These are phyloP conservation scores for Semicossyphus pulcher DNA, from an alignment of 2,113 vertebrate species.

Conservation along the genomic window DNA sequence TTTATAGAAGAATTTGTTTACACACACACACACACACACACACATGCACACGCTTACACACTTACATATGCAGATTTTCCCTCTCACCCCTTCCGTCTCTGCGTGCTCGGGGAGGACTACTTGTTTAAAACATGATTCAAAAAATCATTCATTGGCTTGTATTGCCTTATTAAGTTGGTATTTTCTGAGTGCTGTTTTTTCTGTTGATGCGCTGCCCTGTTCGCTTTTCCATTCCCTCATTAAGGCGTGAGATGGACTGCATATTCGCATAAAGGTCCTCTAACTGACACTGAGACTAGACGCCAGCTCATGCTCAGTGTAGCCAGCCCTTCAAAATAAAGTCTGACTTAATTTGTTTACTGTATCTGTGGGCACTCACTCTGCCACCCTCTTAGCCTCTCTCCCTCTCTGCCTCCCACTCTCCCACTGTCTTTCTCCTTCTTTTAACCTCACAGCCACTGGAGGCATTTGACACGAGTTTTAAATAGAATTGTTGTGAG, in stretches of 20 bases:
- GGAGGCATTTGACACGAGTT: slow-evolving; percentile 66
- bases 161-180: slow-evolving; percentile 75
- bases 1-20: slow-evolving; percentile 82
- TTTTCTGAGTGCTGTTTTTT: slow-evolving; percentile 68
- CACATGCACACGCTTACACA: slow-evolving; percentile 57
- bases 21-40: slow-evolving; percentile 54
- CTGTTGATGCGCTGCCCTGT: slow-evolving; percentile 62
- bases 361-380: slow-evolving; percentile 72
- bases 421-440: slow-evolving; percentile 63
- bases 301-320: slow-evolving; percentile 73
- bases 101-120: slow-evolving; percentile 66
- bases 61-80: slow-evolving; percentile 72
- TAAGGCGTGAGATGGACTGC: slow-evolving; percentile 73
- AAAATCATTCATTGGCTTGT: slow-evolving; percentile 78
- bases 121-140: slow-evolving; percentile 76
- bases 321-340: slow-evolving; percentile 76
- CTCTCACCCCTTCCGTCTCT: slow-evolving; percentile 70
- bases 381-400: slow-evolving; percentile 58
- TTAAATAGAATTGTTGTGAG: slow-evolving; percentile 71
- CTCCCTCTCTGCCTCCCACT: slow-evolving; percentile 39
- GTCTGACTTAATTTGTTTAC: slow-evolving; percentile 84
- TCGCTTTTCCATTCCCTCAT: slow-evolving; percentile 75
- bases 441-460: slow-evolving; percentile 69
- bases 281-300: slow-evolving; percentile 74
- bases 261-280: slow-evolving; percentile 70